Conservation (phyloP, 2,113 vertebrate species). For the Tragelaphus scriptus region DNA sequence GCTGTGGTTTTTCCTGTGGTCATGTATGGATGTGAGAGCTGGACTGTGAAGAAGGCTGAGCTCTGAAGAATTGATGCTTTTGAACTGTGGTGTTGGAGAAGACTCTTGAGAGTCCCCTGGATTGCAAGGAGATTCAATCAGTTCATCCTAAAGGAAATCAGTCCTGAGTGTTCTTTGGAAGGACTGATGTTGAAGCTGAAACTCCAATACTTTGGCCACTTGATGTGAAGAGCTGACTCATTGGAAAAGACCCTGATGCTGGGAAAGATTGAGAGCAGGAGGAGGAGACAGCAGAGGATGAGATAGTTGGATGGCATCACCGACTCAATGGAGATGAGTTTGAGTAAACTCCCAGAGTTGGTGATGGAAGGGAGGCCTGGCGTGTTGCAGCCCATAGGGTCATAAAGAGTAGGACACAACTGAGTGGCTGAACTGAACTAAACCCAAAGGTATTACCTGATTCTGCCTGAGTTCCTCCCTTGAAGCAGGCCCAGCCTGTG, state of each 20-base stretch:
- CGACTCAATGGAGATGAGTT: neutral
- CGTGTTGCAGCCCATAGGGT: neutral
- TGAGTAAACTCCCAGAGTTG: accelerated
- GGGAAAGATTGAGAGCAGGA: neutral
- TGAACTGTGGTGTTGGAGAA: neutral
- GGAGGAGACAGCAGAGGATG: neutral
- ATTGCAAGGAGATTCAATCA: neutral
- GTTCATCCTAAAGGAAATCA: neutral
- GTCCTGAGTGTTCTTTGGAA: neutral
- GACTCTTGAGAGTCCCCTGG: neutral
- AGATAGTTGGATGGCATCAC: neutral
- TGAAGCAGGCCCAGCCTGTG: neutral
- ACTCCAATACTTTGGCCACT: neutral
- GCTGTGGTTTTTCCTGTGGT: neutral
- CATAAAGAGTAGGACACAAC: neutral
- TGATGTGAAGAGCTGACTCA: neutral
- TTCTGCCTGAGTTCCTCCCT: neutral
- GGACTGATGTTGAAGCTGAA: neutral
- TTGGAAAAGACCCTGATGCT: neutral
- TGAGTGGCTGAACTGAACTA: neutral
- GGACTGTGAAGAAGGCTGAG: neutral
- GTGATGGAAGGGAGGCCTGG: neutral
- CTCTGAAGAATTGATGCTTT: neutral
- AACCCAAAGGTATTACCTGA: neutral
- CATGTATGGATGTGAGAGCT: neutral